A percentile compares a stretch with the other conserved stretches of the same genome.
phyloP scores from a whole-genome alignment of 1,140 invertebrate genomes.

The Listronotus bonariensis region DNA sequence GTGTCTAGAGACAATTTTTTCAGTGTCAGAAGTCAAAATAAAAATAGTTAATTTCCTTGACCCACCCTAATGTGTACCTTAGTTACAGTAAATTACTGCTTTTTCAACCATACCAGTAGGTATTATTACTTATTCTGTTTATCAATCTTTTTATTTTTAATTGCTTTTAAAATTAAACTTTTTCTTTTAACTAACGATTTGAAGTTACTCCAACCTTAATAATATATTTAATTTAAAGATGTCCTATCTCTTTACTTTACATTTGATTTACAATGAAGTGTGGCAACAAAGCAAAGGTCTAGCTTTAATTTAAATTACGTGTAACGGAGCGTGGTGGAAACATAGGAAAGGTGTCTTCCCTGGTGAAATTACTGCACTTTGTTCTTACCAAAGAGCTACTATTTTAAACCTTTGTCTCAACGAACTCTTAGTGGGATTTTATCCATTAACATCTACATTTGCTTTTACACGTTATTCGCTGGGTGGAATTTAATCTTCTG shows the following conservation, averaged over 20 bases:
- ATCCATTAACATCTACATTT: not conserved
- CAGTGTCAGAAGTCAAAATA: too few species aligned
- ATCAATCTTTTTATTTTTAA: too few species aligned
- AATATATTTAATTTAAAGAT: not conserved
- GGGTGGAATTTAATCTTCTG: not conserved
- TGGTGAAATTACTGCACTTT: slow-evolving; percentile 9
- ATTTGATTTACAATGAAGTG: not conserved
- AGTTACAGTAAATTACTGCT: too few species aligned
- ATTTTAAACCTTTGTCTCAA: slow-evolving; percentile 3
- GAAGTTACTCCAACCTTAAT: too few species aligned
- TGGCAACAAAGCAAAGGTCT: not conserved
- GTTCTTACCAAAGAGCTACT: not conserved
- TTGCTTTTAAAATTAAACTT: too few species aligned
- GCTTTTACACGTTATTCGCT: not conserved
- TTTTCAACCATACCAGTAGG: too few species aligned
- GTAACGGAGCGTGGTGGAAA: not conserved
- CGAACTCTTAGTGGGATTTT: not conserved
- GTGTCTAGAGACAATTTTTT: too few species aligned
- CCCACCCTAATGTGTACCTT: too few species aligned
- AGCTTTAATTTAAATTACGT: slow-evolving; percentile 12
- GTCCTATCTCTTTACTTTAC: not conserved
- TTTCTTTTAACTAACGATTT: too few species aligned
- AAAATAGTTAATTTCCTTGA: too few species aligned
- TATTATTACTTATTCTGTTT: too few species aligned
- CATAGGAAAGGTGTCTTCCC: slow-evolving; percentile 5